Evolutionary conservation across 2,888 invertebrate species (phyloP).

Genomic region (Apocheima hispidaria): DNA sequence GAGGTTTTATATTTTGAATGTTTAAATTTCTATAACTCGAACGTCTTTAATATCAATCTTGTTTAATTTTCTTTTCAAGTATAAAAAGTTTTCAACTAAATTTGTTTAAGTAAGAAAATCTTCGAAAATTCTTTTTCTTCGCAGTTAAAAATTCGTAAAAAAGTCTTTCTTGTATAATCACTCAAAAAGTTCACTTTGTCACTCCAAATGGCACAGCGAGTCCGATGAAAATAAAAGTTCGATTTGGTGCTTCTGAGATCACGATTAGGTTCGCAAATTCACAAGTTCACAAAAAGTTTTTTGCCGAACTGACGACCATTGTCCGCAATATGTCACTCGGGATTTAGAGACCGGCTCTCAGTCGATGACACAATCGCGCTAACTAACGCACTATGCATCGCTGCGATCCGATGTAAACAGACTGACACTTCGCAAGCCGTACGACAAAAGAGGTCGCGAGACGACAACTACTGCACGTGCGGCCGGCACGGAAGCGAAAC

Average conservation of each 20-base stretch:
- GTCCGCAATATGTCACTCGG: constrained; percentile 77
- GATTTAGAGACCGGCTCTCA: constrained; percentile 74
- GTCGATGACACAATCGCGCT: constrained; percentile 82
- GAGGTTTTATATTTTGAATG: constrained; percentile 25
- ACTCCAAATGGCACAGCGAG: constrained; percentile 59
- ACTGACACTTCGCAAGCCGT: constrained; percentile 75
- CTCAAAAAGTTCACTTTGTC: constrained; percentile 69
- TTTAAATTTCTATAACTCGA: constrained; percentile 13
- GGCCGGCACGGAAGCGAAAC: constrained; percentile 78
- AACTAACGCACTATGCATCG: constrained; percentile 80
- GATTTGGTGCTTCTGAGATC: constrained; percentile 57
- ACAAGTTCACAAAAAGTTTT: constrained; percentile 78
- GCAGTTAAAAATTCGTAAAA: constrained; percentile 44
- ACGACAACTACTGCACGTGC: constrained; percentile 80
- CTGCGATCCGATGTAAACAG: constrained; percentile 80
- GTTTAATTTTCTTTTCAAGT: constrained; percentile 20
- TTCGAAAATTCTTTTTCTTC: constrained; percentile 34
- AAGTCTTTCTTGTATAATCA: constrained; percentile 49
- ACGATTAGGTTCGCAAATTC: constrained; percentile 62
- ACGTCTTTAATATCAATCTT: constrained; percentile 43
- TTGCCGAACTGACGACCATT: constrained; percentile 68
- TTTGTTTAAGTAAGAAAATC: constrained; percentile 18
- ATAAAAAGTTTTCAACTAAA: constrained; percentile 16
- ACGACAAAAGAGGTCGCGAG: constrained; percentile 75
- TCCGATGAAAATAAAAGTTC: constrained; percentile 62